phyloP scores from a whole-genome alignment of 2,113 vertebrate genomes.

The Lamprologus tigripictilis region DNA sequence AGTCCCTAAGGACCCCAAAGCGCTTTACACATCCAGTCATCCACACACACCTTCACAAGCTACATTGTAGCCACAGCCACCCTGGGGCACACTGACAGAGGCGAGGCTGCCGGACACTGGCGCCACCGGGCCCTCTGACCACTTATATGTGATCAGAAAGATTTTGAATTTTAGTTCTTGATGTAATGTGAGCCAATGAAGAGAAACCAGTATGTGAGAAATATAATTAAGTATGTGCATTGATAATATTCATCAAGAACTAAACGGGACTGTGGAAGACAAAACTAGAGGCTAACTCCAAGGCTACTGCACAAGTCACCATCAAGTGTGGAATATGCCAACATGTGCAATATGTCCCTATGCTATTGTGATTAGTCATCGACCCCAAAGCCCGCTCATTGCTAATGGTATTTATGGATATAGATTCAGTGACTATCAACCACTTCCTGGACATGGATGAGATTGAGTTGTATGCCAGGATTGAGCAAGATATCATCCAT shows the following conservation, averaged over 20 bases:
- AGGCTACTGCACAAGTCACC: neutral
- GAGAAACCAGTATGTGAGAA: neutral
- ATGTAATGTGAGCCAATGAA: neutral
- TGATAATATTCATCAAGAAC: neutral
- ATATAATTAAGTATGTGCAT: neutral
- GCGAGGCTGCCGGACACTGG: too few relatives aligned
- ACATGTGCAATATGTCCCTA: neutral
- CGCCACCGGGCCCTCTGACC: too few relatives aligned
- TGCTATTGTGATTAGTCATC: neutral
- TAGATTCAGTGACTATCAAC: neutral
- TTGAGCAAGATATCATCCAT: neutral
- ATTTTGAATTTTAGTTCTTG: neutral
- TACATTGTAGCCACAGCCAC: too few relatives aligned
- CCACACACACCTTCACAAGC: too few relatives aligned
- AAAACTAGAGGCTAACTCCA: neutral
- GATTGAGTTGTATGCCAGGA: neutral
- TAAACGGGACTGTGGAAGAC: fast-evolving
- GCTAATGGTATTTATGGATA: neutral
- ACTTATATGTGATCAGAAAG: neutral
- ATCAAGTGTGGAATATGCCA: neutral
- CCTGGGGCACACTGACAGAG: too few relatives aligned
- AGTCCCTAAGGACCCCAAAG: too few relatives aligned
- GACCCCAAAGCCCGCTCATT: neutral
- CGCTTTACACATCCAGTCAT: too few relatives aligned
- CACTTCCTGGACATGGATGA: neutral